These are phyloP conservation scores for Zonotrichia albicollis DNA, from an alignment of 2,797 vertebrate genomes.

Conservation along the genomic window DNA sequence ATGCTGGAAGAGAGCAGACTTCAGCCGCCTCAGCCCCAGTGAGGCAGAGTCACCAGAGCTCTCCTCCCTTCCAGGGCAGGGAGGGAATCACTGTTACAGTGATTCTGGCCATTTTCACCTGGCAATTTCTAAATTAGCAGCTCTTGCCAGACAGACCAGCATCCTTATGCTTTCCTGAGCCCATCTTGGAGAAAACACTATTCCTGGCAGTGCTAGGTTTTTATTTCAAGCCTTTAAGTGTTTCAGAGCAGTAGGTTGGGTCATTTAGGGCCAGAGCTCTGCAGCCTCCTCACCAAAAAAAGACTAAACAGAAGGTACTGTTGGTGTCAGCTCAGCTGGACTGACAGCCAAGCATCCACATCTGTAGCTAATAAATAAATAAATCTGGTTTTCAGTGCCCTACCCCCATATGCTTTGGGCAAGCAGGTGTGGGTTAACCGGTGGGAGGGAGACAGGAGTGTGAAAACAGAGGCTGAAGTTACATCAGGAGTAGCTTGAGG, in stretches of 20 bases:
- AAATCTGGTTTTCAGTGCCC: background rate
- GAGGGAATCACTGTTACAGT: background rate
- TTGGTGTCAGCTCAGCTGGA: background rate
- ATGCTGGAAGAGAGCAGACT: background rate
- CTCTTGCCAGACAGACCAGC: background rate
- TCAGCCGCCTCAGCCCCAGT: no score
- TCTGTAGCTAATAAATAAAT: background rate
- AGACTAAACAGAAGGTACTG: background rate
- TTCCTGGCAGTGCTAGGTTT: background rate
- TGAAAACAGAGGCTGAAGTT: background rate
- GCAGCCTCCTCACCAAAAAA: background rate
- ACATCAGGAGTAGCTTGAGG: background rate
- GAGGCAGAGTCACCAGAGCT: background rate
- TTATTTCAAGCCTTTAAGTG: background rate
- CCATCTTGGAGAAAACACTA: background rate
- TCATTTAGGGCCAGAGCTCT: background rate
- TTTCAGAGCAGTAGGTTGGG: background rate
- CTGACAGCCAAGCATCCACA: rapidly evolving
- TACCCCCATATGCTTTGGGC: background rate
- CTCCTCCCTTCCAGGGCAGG: background rate
- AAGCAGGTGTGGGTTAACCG: background rate
- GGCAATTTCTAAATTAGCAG: background rate
- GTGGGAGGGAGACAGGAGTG: background rate
- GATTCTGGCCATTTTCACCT: background rate
- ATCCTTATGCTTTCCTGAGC: background rate